phyloP scores from a whole-genome alignment of 2,888 invertebrate genomes.

The Megalurothrips usitatus region DNA sequence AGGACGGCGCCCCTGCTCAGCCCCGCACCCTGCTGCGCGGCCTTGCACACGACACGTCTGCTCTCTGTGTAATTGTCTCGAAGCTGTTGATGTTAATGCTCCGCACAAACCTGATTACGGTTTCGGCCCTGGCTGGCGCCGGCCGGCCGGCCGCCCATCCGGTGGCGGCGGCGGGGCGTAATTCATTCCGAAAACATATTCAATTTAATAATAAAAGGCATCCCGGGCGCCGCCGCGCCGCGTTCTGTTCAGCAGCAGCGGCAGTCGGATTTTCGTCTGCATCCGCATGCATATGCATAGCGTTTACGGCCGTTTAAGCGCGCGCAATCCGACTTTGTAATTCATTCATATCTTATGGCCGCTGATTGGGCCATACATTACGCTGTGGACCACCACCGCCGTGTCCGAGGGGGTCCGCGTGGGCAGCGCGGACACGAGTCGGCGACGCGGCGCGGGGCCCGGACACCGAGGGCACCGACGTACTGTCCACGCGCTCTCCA shows the following conservation, averaged over 20 bases:
- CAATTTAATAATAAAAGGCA: not conserved
- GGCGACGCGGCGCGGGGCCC: too few relatives aligned
- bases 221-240: not conserved
- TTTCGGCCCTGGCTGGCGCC: not conserved
- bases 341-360: constrained; percentile 7
- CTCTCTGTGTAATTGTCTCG: not conserved
- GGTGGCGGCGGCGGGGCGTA: not conserved
- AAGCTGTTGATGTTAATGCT: not conserved
- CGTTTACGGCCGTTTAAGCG: not conserved
- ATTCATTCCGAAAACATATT: constrained; percentile 5
- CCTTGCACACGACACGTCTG: not conserved
- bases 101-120: not conserved
- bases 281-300: not conserved
- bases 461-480: too few relatives aligned
- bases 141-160: too few relatives aligned
- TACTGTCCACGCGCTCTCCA: too few relatives aligned
- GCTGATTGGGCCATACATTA: not conserved
- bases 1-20: too few relatives aligned
- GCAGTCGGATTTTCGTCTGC: not conserved
- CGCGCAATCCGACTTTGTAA: not conserved
- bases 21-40: too few relatives aligned
- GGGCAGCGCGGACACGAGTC: too few relatives aligned
- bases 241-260: not conserved
- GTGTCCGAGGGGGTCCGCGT: not conserved
- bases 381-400: not conserved